Base-by-base conservation (phyloP, 2,888 invertebrate species). In the Eledona agricola region DNA sequence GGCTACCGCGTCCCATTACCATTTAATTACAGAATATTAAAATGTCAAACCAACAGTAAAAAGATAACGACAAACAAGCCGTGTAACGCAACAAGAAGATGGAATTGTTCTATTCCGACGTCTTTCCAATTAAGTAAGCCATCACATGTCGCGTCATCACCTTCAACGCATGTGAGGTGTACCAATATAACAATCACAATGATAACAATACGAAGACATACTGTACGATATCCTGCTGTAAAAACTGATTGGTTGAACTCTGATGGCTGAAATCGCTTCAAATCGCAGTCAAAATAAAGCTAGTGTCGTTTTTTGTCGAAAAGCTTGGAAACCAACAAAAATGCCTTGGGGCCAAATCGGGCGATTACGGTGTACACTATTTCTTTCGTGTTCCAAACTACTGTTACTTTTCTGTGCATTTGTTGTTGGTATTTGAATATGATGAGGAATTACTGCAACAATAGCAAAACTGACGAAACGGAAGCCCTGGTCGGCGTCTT, bases 21-120 rank as follows among this genome's bases (percentile, higher is more conserved):
- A 37, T 47, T 47, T 47, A 47, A 47, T 47, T 47, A 47, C 47
- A 22, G 47, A 47, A 47, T 47, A 47, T 47, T 47, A 47, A 47
- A 47, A 47, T 47, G 47, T 47, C 47, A 47, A 47, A 47, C 20
- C 16, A 25, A 11, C 35, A 4, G 7, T 19, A 20, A 37, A 47
- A 47, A 47, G 25, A 23, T 10, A 22, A 28, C 12, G 28, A 43
- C 43, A 43, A 43, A 43, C 22, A 43, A 31, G 43, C 31, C 15
- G 11, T 19, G 16, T 9, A 17, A 20, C n/a, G n/a, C 20, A 34
- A 34, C 32, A 11, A 34, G 12, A 26, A 19, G 47, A 47, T 28
- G 37, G 37, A 37, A 47, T 47, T 47, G 47, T 47, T 47, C 35
- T 42, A 40, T 40, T 40, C 19, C 40, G 20, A 40, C 42, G 22